Evolutionary conservation across 2,797 vertebrate species (phyloP).

Genomic region (Thripadectes ignobilis): DNA sequence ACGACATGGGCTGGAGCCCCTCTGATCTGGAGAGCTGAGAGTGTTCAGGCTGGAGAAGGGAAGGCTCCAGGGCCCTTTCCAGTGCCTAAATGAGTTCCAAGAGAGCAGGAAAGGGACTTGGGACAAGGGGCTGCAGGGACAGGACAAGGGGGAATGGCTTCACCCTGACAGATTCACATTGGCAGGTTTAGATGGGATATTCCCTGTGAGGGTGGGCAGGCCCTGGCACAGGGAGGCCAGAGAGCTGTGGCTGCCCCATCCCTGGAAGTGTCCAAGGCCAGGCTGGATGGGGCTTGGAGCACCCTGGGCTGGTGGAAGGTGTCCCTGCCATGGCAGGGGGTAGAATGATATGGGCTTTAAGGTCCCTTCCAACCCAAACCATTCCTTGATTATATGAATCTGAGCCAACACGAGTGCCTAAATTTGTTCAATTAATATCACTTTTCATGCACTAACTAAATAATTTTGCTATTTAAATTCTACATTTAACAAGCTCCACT

Average conservation of each 20-base stretch:
- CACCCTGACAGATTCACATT: background rate
- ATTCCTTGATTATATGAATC: background rate
- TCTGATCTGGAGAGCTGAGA: background rate
- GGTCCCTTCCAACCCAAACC: background rate
- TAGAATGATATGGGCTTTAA: background rate
- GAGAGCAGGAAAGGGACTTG: background rate
- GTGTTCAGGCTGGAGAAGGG: background rate
- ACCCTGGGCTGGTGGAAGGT: background rate
- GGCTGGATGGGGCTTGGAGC: fast-evolving
- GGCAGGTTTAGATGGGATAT: background rate
- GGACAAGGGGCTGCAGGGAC: background rate
- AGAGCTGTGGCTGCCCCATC: background rate
- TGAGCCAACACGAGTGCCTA: background rate
- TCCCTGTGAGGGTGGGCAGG: background rate
- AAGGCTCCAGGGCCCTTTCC: background rate
- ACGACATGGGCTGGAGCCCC: background rate
- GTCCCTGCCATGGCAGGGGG: background rate
- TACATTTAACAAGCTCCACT: background rate
- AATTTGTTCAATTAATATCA: background rate
- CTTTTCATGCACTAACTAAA: background rate
- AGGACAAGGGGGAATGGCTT: background rate
- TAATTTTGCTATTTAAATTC: background rate
- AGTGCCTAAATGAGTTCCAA: background rate
- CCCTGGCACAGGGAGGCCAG: background rate
- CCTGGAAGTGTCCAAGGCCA: background rate